Conservation (phyloP, 2,888 invertebrate genomes). For the Pristionchus arcanus region DNA sequence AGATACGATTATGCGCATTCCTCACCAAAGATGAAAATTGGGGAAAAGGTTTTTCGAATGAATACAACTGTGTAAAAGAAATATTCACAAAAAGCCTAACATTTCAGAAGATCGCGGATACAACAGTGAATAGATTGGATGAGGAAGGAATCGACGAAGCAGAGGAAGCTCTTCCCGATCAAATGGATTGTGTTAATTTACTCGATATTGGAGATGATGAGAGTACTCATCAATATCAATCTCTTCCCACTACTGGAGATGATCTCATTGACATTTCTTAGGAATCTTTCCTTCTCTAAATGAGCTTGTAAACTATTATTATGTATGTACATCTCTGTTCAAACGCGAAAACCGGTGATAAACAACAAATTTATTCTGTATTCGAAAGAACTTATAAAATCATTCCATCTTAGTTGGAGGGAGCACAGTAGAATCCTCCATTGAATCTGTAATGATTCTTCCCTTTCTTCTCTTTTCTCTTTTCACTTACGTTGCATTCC, state of each 20-base stretch:
- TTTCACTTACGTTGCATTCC: conserved; percentile 39
- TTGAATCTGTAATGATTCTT: conserved; percentile 1
- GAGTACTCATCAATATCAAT: background rate
- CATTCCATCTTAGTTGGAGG: background rate
- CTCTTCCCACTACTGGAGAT: background rate
- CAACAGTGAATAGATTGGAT: background rate
- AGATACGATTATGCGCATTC: too few relatives aligned
- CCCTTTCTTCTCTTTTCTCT: background rate
- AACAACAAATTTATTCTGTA: conserved; percentile 6
- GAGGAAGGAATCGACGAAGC: conserved; percentile 44
- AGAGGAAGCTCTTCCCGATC: conserved; percentile 17
- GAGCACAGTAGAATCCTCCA: background rate
- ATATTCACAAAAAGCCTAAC: background rate
- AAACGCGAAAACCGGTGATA: background rate
- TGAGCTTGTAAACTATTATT: background rate
- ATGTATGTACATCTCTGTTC: conserved; percentile 12
- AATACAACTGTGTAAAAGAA: background rate
- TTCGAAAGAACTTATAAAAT: background rate
- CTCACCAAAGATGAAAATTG: too few relatives aligned
- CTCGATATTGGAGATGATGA: conserved; percentile 40
- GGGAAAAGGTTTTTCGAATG: too few relatives aligned
- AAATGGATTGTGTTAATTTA: conserved; percentile 17
- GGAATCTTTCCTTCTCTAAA: background rate
- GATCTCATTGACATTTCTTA: conserved; percentile 53
- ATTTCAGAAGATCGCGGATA: conserved; percentile 41